Evolutionary conservation across 2,888 invertebrate genomes (phyloP), one percentile per base, ranked within the genome.

Genomic region (Lochmaea capreae): DNA sequence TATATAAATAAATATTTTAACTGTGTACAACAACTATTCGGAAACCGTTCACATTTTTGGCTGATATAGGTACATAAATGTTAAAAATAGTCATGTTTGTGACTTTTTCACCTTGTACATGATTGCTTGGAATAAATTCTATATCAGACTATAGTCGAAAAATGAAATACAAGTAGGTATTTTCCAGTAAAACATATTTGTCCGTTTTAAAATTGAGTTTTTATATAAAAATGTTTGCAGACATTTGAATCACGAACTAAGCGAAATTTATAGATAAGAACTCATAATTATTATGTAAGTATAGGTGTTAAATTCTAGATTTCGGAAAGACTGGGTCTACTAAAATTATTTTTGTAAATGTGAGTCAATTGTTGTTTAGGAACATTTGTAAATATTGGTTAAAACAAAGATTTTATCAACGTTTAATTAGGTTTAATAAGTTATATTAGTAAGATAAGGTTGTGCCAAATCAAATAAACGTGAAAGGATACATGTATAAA

Each of bases 301-400:
- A 54, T 67, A 43, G 18, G 1, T 58, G 22, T 63, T 72, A 43
- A 65, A 68, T 65, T 59, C 26, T 63, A 73, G 72, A 73, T 59
- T 73, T 68, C 26, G 68, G 68, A 59, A 73, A 73, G 69, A 73
- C 69, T 73, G 69, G 69, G 59, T 68, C 65, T 65, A 65, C 39
- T 59, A 18, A 69, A 73, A 73, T 73, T 73, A 73, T 73, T 73
- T 73, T 73, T 73, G 65, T 73, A 73, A 69, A 69, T 73, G 73
- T 73, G 67, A 67, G 73, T 65, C 69, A 65, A 63, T 65, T 73
- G 73, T 70, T 70, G 62, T 52, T 63, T 70, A 65, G 22, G 39
- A 59, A 42, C 18, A 65, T 67, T 16, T 73, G 49, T 65, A 73
- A 58, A 65, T 69, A 65, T 49, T 33, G 26, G 58, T 39, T 52